phyloP scores from a whole-genome alignment of 2,113 vertebrate genomes.

The Halcyon senegalensis region DNA sequence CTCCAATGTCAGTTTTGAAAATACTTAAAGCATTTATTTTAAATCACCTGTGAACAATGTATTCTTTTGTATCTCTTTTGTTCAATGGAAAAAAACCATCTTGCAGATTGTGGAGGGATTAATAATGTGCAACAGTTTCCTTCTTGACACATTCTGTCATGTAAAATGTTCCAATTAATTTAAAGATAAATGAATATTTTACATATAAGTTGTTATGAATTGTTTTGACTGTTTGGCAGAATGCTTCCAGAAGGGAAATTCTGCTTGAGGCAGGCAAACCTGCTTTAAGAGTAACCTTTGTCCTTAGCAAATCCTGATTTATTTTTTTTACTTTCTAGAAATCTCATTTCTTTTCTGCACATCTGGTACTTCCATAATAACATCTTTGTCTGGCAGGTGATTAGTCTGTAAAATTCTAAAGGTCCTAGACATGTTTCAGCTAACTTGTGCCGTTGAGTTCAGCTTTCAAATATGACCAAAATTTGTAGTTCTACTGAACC shows the following conservation, averaged over 20 bases:
- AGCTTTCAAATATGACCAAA: constrained; percentile 6
- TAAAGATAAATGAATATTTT: background rate
- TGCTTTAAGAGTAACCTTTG: constrained; percentile 9
- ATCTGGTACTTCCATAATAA: constrained; percentile 33
- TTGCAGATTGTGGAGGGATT: background rate
- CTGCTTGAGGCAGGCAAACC: background rate
- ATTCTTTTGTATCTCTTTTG: background rate
- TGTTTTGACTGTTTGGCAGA: background rate
- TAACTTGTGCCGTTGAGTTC: background rate
- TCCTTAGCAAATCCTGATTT: background rate
- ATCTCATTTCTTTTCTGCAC: constrained; percentile 31
- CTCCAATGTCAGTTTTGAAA: background rate
- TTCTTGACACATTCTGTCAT: background rate
- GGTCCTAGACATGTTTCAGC: constrained; percentile 20
- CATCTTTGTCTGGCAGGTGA: constrained; percentile 5
- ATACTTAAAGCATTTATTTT: background rate
- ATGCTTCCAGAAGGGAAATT: background rate
- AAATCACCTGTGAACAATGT: background rate
- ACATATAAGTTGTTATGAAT: background rate
- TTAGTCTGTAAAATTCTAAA: constrained; percentile 1
- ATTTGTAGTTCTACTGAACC: background rate
- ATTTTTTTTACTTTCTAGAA: background rate
- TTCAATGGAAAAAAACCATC: background rate
- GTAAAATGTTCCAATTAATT: background rate
- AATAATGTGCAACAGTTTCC: background rate